Evolutionary conservation across 2,113 vertebrate species (phyloP).

Genomic region (Lagopus leucura): DNA sequence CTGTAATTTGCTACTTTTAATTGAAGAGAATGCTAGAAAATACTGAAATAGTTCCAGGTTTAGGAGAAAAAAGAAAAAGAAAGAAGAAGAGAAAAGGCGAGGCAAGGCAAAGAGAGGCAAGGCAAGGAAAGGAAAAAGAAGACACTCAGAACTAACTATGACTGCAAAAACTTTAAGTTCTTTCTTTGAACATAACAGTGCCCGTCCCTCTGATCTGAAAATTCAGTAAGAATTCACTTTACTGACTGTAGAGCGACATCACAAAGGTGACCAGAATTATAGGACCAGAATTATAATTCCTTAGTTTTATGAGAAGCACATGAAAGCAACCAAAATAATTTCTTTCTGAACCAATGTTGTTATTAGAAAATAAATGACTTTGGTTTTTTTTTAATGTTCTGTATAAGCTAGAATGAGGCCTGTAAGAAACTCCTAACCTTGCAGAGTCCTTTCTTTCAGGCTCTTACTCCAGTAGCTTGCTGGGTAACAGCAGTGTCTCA

Average conservation of each 20-base stretch:
- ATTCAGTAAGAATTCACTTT: background rate
- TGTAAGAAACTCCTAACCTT: background rate
- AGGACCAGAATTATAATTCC: background rate
- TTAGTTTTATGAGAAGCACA: background rate
- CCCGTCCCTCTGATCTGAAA: background rate
- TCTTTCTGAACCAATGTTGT: background rate
- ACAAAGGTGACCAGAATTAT: background rate
- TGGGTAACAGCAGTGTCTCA: background rate
- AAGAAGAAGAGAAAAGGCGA: too few species aligned
- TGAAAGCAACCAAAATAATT: background rate
- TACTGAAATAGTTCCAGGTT: background rate
- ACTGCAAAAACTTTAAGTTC: background rate
- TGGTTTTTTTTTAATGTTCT: background rate
- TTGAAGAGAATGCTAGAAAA: background rate
- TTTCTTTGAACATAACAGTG: rapidly evolving
- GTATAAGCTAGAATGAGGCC: background rate
- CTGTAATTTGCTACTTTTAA: background rate
- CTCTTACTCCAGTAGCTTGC: background rate
- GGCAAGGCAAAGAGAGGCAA: too few species aligned
- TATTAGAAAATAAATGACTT: background rate
- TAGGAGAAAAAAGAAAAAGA: background rate
- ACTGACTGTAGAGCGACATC: background rate
- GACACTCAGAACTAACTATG: background rate
- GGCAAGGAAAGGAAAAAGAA: too few species aligned
- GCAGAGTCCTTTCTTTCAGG: background rate